Conservation (phyloP, 2,113 vertebrate genomes). For the Crotalus helleri region DNA sequence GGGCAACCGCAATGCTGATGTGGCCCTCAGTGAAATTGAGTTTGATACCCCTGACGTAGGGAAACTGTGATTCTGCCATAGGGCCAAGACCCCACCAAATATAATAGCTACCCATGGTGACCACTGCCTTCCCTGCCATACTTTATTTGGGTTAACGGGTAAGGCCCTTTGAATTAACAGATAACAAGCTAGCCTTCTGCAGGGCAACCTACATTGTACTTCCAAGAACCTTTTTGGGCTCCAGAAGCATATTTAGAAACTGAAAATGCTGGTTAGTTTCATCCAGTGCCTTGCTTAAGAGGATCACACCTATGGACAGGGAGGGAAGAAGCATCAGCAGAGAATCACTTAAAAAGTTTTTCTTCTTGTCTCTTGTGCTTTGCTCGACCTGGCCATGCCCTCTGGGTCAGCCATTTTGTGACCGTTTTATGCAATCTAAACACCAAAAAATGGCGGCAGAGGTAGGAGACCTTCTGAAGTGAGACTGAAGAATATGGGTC, state of each 20-base stretch:
- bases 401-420: neutral
- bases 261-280: neutral
- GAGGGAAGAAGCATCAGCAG: neutral
- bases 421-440: neutral
- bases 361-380: neutral
- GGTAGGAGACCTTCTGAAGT: neutral
- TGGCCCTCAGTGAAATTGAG: too few relatives aligned
- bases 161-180: neutral
- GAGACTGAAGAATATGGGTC: too few relatives aligned
- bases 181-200: neutral
- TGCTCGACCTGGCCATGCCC: neutral
- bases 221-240: neutral
- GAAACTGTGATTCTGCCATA: too few relatives aligned
- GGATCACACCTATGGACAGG: neutral
- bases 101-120: neutral
- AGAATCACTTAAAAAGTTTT: too few relatives aligned
- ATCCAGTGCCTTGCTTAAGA: neutral
- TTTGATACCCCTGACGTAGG: too few relatives aligned
- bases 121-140: neutral
- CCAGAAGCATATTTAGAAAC: neutral
- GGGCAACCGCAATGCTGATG: too few relatives aligned
- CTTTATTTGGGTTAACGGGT: neutral
- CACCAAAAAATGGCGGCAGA: neutral
- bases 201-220: neutral
- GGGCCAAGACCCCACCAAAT: neutral